These are phyloP conservation scores for Himalopsyche japonica DNA, from an alignment of 2,888 invertebrate species.

Conservation along the genomic window DNA sequence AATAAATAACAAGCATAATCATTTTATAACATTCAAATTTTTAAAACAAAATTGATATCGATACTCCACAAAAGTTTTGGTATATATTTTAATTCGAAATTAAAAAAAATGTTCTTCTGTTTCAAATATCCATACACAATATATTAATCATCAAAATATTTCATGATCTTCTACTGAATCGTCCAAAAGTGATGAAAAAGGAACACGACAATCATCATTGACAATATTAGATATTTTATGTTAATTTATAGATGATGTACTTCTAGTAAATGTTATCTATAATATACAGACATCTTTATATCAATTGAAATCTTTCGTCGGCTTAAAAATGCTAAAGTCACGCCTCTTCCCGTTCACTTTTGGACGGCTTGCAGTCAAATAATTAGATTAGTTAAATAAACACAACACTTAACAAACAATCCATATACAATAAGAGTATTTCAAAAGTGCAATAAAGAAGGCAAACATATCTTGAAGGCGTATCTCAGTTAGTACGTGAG, in stretches of 20 bases:
- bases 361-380: background rate
- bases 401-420: constrained; percentile 1
- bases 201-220: too few species aligned
- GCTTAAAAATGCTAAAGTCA: too few species aligned
- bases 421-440: background rate
- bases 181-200: background rate
- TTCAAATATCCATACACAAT: background rate
- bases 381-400: background rate
- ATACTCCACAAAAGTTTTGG: too few species aligned
- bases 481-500: background rate
- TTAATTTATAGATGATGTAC: too few species aligned
- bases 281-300: too few species aligned
- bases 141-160: background rate
- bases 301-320: too few species aligned
- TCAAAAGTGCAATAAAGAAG: background rate
- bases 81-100: too few species aligned
- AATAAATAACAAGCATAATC: too few species aligned
- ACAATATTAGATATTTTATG: too few species aligned
- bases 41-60: too few species aligned
- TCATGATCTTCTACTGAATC: background rate
- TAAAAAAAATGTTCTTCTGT: background rate
- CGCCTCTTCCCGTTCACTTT: background rate
- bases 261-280: too few species aligned
- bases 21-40: too few species aligned
- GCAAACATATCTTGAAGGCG: background rate